Conservation (phyloP, 2,888 invertebrate genomes). For the Ornithoptera alexandrae region DNA sequence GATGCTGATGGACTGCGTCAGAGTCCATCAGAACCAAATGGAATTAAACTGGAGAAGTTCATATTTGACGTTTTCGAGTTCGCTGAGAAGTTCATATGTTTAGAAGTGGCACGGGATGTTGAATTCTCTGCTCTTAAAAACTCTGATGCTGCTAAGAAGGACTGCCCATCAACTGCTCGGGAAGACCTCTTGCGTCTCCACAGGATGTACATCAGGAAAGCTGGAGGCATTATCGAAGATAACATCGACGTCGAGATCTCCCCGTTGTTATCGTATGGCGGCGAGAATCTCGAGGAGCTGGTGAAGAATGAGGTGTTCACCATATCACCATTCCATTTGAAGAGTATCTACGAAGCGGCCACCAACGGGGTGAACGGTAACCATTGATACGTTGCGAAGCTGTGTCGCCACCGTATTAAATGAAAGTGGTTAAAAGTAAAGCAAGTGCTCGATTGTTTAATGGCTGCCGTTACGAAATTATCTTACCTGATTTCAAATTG, state of each 20-base stretch:
- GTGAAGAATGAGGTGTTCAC: constrained; percentile 84
- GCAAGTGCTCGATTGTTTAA: neutral
- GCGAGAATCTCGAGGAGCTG: constrained; percentile 87
- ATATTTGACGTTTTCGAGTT: constrained; percentile 99
- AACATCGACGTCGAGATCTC: constrained; percentile 92
- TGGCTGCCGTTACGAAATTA: neutral
- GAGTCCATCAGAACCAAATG: constrained; percentile 92
- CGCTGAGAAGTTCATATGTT: constrained; percentile 93
- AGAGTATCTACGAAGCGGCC: constrained; percentile 61
- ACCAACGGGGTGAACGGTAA: constrained; percentile 66
- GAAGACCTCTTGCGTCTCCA: constrained; percentile 88
- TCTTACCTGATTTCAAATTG: neutral
- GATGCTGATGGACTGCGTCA: constrained; percentile 85
- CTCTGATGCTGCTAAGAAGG: constrained; percentile 90
- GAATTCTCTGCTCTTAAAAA: constrained; percentile 99
- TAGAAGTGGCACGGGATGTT: constrained; percentile 93
- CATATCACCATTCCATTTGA: constrained; percentile 82
- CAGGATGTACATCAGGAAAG: constrained; percentile 87
- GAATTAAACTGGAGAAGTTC: constrained; percentile 99
- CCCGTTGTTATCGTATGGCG: constrained; percentile 93
- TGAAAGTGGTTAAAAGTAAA: constrained; percentile 3
- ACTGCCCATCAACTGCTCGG: constrained; percentile 93
- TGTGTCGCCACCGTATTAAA: neutral
- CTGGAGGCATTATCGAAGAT: constrained; percentile 87
- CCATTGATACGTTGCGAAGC: constrained; percentile 42